These are phyloP conservation scores for Mesorhabditis sp. DNA, from an alignment of 2,888 invertebrate genomes.

Conservation along the genomic window DNA sequence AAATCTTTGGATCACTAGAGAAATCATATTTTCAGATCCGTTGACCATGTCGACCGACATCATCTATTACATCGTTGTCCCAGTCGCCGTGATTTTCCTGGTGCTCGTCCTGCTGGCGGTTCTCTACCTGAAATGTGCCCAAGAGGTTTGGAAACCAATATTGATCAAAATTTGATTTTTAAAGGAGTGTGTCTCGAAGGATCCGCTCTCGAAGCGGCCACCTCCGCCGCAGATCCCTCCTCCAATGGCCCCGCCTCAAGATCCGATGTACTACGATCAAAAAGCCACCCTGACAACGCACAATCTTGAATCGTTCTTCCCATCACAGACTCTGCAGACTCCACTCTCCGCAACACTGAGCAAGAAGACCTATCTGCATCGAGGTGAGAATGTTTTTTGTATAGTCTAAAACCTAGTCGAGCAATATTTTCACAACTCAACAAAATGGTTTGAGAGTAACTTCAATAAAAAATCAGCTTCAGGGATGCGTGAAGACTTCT, in stretches of 20 bases:
- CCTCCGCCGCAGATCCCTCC: slow-evolving; percentile 50
- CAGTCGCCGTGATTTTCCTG: not conserved
- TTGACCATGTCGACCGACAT: not conserved
- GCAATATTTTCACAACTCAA: not conserved
- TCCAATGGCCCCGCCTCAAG: slow-evolving; percentile 36
- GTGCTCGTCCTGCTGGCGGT: not conserved
- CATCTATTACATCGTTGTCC: not conserved
- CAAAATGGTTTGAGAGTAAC: no score
- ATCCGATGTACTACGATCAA: slow-evolving; percentile 2
- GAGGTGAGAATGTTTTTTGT: not conserved
- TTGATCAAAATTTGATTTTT: not conserved
- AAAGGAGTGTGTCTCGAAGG: slow-evolving; percentile 8
- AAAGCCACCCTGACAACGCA: not conserved
- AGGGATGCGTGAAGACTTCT: slow-evolving; percentile 2
- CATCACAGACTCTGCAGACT: not conserved
- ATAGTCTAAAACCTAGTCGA: not conserved
- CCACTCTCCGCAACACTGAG: not conserved
- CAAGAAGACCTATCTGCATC: not conserved
- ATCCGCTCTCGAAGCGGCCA: slow-evolving; percentile 28
- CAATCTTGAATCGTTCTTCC: slow-evolving; percentile 4
- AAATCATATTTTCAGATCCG: not conserved
- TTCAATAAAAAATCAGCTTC: not conserved
- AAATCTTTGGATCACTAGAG: no score
- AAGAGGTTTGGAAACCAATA: slow-evolving; percentile 2
- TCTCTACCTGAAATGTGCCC: not conserved